Percentiles rank a stretch among this genome's conserved stretches.
Conservation (phyloP, 2,888 invertebrate species). For the Nomada hirtipes region DNA sequence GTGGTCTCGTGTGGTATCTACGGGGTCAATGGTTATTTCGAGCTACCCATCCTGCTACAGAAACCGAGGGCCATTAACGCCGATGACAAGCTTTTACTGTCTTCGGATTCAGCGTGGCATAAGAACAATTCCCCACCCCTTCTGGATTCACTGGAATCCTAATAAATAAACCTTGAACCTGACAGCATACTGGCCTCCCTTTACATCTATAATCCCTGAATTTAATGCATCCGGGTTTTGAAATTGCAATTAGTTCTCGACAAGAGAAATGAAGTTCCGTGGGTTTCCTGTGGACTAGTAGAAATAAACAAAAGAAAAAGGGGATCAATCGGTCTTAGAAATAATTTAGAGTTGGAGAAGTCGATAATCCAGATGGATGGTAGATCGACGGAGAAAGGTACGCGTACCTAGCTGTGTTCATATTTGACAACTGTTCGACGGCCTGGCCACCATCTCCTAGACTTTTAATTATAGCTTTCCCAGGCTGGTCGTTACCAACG, state of each 20-base stretch:
- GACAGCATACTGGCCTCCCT: neutral
- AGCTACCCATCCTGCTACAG: neutral
- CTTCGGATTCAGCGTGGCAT: neutral
- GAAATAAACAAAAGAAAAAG: neutral
- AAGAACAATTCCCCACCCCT: neutral
- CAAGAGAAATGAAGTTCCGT: neutral
- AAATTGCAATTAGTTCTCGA: neutral
- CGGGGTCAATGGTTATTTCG: slow-evolving; percentile 30
- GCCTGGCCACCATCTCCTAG: slow-evolving; percentile 72
- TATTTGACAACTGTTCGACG: slow-evolving; percentile 70
- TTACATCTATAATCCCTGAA: neutral
- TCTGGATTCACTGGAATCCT: neutral
- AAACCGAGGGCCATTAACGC: slow-evolving; percentile 26
- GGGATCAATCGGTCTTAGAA: no score
- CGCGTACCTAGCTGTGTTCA: slow-evolving; percentile 77
- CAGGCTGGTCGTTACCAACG: slow-evolving; percentile 79
- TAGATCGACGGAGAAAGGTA: neutral
- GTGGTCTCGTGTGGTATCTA: slow-evolving; percentile 14
- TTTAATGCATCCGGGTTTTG: neutral
- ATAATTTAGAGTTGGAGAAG: neutral
- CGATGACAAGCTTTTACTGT: slow-evolving; percentile 12
- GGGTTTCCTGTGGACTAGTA: no score
- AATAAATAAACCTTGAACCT: slow-evolving; percentile 2
- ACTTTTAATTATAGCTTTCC: slow-evolving; percentile 74
- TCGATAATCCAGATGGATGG: neutral